phyloP scores from a whole-genome alignment of 2,113 vertebrate species.

The Gasterosteus aculeatus region DNA sequence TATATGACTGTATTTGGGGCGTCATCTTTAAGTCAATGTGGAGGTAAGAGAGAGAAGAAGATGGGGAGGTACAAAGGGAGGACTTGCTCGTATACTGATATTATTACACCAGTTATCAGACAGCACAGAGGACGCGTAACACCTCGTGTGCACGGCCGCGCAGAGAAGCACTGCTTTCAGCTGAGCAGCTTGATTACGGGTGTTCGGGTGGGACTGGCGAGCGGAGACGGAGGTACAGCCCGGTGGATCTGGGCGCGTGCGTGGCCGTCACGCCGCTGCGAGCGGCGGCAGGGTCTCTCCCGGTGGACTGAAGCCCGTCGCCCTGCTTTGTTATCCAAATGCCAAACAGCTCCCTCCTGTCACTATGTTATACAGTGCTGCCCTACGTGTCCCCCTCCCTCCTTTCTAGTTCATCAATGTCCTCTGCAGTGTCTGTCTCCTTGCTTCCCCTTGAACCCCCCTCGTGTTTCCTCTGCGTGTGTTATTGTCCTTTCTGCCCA shows the following conservation, averaged over 20 bases:
- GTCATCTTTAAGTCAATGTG: slow-evolving; percentile 17
- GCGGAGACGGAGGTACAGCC: too few relatives aligned
- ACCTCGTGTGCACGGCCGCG: too few relatives aligned
- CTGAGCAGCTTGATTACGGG: too few relatives aligned
- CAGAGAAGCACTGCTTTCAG: too few relatives aligned
- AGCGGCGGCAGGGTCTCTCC: slow-evolving; percentile 61
- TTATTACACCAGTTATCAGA: too few relatives aligned
- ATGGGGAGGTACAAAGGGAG: slow-evolving; percentile 28
- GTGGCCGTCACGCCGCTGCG: slow-evolving; percentile 8
- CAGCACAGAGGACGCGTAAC: too few relatives aligned
- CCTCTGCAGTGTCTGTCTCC: slow-evolving; percentile 41
- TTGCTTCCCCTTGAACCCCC: slow-evolving; percentile 19
- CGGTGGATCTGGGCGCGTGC: too few relatives aligned
- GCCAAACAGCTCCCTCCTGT: slow-evolving; percentile 64
- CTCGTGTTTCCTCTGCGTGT: slow-evolving; percentile 9
- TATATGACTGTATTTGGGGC: background rate
- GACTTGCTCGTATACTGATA: too few relatives aligned
- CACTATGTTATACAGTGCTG: slow-evolving; percentile 51
- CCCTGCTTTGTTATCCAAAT: slow-evolving; percentile 72
- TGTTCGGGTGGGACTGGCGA: too few relatives aligned
- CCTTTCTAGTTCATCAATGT: slow-evolving; percentile 34
- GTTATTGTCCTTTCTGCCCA: background rate
- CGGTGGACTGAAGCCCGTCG: slow-evolving; percentile 58
- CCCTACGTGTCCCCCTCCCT: slow-evolving; percentile 22
- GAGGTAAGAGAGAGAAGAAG: slow-evolving; percentile 12